Percentiles rank a stretch among this genome's conserved stretches.
These are phyloP conservation scores for Cebidichthys violaceus DNA, from an alignment of 2,113 vertebrate species.

Conservation along the genomic window DNA sequence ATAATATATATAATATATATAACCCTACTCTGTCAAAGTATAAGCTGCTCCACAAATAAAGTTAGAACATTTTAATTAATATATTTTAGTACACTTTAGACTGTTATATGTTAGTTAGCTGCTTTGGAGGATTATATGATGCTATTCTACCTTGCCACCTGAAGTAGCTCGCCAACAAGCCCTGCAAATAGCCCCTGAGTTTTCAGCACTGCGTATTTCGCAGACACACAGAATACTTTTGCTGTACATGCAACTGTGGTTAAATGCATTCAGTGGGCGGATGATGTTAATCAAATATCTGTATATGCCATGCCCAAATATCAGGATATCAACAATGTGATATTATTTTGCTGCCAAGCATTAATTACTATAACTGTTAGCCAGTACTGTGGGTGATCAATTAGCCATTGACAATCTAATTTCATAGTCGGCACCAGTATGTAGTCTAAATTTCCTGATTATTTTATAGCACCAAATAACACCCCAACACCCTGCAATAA, in stretches of 20 bases:
- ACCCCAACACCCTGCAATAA: not conserved
- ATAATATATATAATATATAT: too few relatives aligned
- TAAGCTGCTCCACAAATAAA: not conserved
- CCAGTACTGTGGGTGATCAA: too few relatives aligned
- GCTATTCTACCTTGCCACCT: not conserved
- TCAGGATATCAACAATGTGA: not conserved
- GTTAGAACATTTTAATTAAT: not conserved
- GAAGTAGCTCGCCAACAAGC: not conserved
- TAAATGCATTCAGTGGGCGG: too few relatives aligned
- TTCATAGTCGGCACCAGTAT: not conserved
- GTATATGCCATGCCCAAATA: not conserved
- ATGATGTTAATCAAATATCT: not conserved
- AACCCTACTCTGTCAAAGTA: not conserved
- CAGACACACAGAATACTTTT: not conserved
- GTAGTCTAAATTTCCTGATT: not conserved
- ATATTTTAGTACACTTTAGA: not conserved
- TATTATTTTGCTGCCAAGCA: not conserved
- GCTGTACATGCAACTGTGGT: not conserved
- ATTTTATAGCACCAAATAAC: not conserved
- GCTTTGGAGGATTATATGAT: not conserved
- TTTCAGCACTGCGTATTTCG: not conserved
- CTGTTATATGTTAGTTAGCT: not conserved
- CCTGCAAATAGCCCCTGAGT: not conserved
- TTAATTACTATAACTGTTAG: not conserved
- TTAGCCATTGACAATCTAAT: too few relatives aligned